Evolutionary conservation across 2,888 invertebrate genomes (phyloP), one percentile per base, ranked within the genome.

Genomic region (Anthophora plumipes): DNA sequence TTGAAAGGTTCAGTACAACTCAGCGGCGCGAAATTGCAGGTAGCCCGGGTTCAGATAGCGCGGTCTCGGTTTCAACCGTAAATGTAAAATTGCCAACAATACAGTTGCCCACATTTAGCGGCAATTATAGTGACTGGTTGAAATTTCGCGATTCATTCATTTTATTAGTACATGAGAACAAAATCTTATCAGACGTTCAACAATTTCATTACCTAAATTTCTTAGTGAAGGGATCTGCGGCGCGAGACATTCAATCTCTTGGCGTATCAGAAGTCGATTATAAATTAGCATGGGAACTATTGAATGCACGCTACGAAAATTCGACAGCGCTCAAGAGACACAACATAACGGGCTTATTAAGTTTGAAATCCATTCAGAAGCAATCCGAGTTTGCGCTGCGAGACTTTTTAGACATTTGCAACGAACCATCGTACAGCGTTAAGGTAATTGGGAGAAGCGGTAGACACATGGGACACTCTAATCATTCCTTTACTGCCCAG

Each of bases 251-350:
- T 9, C 17, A 25, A 2, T 41, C 72, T 6, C 37, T 72, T 0
- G 64, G 64, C 0, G 43, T 57, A 0, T 64, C 72, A 0, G 72
- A 72, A 7, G 17, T 17, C 0, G 64, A 64, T 64, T 72, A 64
- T 17, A n/a, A 14, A 0, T 1, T 50, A 8, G 64, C 72, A 0
- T 68, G 46, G 46, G 12, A 46, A 7, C 1, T 12, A 37, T 9
- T 64, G 6, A 64, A 31, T 1, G n/a, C 12, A 1, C 43, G 67
- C 7, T 72, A 22, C 14, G 57, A 72, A 7, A 41, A 64, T 11
- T 6, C 63, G 0, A 14, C 17, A 17, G 31, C 39, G 1, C 25
- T 70, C 1, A 22, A 37, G 1, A n/a, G 20, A 8, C 17, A 55
- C 37, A 63, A 55, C 11, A 14, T 37, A 0, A 9, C 9, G 1